Conservation (phyloP, 2,113 vertebrate species). For the Syngnathus scovelli region DNA sequence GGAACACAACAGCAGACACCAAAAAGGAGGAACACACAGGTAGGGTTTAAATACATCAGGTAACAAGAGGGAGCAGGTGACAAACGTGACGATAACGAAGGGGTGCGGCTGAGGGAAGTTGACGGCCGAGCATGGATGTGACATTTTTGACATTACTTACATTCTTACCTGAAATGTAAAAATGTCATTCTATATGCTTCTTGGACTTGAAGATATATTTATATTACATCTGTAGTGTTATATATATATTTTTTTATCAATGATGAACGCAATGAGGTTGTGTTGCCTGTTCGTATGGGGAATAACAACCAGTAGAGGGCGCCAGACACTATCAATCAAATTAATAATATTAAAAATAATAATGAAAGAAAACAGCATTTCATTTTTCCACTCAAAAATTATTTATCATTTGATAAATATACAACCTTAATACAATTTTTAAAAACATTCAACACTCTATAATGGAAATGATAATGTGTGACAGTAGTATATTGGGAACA, state of each 20-base stretch:
- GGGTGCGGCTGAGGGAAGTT: too few species aligned
- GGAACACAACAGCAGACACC: too few species aligned
- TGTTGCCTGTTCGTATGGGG: neutral
- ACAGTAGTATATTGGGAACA: slow-evolving; percentile 75
- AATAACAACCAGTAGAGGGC: slow-evolving; percentile 62
- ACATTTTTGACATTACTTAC: too few species aligned
- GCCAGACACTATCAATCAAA: slow-evolving; percentile 12
- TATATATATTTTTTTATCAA: neutral
- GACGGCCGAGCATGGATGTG: too few species aligned
- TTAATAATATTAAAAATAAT: neutral
- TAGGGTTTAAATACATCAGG: too few species aligned
- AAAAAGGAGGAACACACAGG: too few species aligned
- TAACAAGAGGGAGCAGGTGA: too few species aligned
- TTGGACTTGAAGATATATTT: neutral
- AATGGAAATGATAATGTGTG: slow-evolving; percentile 72
- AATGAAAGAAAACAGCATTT: slow-evolving; percentile 12
- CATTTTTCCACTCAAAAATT: slow-evolving; percentile 60
- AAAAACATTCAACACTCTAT: slow-evolving; percentile 68
- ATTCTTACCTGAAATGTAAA: too few species aligned
- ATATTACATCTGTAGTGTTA: neutral
- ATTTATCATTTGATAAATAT: slow-evolving; percentile 74
- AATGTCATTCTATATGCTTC: neutral
- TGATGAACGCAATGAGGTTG: too few species aligned
- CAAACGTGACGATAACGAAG: too few species aligned
- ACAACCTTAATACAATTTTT: slow-evolving; percentile 67